Percentiles rank a stretch among this genome's conserved stretches.
phyloP scores from a whole-genome alignment of 2,113 vertebrate species.

The Hippopotamus amphibius region DNA sequence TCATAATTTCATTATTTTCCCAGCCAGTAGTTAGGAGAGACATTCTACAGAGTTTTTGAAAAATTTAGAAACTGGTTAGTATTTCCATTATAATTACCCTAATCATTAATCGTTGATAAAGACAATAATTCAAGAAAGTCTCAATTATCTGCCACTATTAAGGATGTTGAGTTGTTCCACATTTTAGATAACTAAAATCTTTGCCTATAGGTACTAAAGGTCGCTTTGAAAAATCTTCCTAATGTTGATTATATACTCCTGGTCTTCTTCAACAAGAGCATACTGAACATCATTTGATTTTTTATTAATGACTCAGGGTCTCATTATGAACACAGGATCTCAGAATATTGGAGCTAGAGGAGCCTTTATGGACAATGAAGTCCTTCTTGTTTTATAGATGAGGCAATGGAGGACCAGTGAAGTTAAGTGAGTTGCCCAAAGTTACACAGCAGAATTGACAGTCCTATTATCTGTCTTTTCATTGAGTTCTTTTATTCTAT shows the following conservation, averaged over 20 bases:
- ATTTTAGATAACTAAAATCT: constrained; percentile 43
- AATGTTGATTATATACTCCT: not conserved
- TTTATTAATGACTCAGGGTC: constrained; percentile 6
- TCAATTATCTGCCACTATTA: not conserved
- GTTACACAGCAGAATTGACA: not conserved
- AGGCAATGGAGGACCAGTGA: not conserved
- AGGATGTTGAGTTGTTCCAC: not conserved
- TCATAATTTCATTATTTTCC: constrained; percentile 53
- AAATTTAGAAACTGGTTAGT: constrained; percentile 23
- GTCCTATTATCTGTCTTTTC: not conserved
- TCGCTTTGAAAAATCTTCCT: constrained; percentile 36
- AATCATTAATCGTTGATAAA: not conserved
- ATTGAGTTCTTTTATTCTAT: not conserved
- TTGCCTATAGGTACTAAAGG: not conserved
- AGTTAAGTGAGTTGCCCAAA: not conserved
- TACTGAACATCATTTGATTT: not conserved
- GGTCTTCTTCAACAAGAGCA: not conserved
- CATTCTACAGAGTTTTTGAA: not conserved
- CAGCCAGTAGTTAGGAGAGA: constrained; percentile 5
- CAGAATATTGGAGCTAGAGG: not conserved
- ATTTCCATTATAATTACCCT: constrained; percentile 43
- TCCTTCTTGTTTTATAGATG: not conserved
- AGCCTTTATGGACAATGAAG: not conserved
- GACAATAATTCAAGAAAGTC: not conserved
- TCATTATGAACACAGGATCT: not conserved